phyloP scores from a whole-genome alignment of 1,140 invertebrate genomes.

The Drosophila neocordata region DNA sequence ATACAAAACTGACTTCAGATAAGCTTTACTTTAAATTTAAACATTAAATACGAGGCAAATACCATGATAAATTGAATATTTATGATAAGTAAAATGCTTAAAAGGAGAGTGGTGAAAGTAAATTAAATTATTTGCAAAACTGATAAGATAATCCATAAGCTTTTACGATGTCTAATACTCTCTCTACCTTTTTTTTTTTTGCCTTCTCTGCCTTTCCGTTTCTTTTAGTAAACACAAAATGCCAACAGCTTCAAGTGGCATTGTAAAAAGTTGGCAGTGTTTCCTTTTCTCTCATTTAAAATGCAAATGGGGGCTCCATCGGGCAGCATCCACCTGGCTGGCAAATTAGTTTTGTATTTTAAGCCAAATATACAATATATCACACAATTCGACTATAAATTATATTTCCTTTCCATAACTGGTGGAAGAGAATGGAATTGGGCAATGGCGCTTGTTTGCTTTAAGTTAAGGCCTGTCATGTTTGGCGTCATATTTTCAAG shows the following conservation, averaged over 20 bases:
- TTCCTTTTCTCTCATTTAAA: constrained; percentile 59
- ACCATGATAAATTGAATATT: neutral
- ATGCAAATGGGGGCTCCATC: constrained; percentile 61
- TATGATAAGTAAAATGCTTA: neutral
- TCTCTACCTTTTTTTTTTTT: neutral
- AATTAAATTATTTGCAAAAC: neutral
- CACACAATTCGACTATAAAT: constrained; percentile 60
- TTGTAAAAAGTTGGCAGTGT: constrained; percentile 62
- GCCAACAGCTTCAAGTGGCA: constrained; percentile 53
- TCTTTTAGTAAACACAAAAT: constrained; percentile 16
- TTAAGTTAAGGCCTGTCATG: constrained; percentile 27
- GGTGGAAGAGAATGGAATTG: neutral
- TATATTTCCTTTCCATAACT: constrained; percentile 22
- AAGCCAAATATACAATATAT: constrained; percentile 62
- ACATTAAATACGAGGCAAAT: neutral
- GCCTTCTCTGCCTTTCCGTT: neutral
- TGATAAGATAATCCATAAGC: neutral
- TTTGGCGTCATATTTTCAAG: constrained; percentile 43
- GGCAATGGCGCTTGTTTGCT: neutral
- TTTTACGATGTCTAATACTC: neutral
- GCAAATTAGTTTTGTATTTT: constrained; percentile 62
- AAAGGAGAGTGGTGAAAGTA: neutral
- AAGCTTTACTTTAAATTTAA: too few species aligned
- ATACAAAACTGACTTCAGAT: too few species aligned
- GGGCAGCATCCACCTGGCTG: constrained; percentile 10